Conservation (phyloP, 2,113 vertebrate genomes). For the Haemorhous mexicanus region DNA sequence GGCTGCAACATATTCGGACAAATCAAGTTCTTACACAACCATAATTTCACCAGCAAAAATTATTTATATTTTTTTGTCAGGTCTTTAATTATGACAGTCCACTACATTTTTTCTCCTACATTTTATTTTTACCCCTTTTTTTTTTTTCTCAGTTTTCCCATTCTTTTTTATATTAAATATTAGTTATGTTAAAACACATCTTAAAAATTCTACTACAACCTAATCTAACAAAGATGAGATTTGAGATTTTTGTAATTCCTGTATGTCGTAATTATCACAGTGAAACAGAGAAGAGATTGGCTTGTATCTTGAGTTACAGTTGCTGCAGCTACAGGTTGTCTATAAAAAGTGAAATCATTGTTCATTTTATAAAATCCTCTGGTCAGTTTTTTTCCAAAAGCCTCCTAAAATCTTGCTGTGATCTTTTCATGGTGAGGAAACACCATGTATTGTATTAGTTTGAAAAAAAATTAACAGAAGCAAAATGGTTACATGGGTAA, state of each 20-base stretch:
- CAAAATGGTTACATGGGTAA: neutral
- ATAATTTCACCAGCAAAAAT: neutral
- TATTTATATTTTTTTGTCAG: neutral
- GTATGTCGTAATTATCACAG: neutral
- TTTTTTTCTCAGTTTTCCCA: neutral
- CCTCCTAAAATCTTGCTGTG: neutral
- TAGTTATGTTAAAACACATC: neutral
- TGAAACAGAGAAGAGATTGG: neutral
- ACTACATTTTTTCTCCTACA: neutral
- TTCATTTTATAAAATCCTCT: neutral
- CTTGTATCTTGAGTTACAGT: neutral
- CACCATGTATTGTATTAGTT: neutral
- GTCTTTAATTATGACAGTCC: neutral
- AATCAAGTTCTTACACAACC: neutral
- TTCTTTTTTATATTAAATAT: neutral
- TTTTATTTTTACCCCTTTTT: neutral
- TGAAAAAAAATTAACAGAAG: neutral
- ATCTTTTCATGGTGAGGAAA: neutral
- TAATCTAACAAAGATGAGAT: neutral
- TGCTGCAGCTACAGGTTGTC: neutral
- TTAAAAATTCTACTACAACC: neutral
- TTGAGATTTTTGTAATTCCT: neutral
- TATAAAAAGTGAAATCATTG: neutral
- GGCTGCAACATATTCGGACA: neutral
- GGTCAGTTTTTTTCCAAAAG: neutral